Conservation (phyloP, 2,113 vertebrate species). For the Nesoenas mayeri region DNA sequence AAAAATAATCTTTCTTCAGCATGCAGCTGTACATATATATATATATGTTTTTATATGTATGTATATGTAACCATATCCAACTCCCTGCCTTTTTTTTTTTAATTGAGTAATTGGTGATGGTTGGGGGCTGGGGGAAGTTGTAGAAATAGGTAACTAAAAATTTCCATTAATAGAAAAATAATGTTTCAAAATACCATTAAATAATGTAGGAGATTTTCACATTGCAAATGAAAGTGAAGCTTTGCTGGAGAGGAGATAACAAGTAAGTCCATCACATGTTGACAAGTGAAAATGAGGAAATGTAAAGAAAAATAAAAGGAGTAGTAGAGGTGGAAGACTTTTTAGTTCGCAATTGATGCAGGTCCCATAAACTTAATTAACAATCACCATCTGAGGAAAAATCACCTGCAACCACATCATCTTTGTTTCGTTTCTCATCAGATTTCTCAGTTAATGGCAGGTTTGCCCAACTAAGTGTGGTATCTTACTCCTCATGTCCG, state of each 20-base stretch:
- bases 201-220: slow-evolving; percentile 47
- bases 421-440: slow-evolving; percentile 22
- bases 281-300: slow-evolving; percentile 74
- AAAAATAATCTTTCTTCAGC: not conserved
- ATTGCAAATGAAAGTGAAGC: slow-evolving; percentile 50
- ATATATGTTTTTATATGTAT: not conserved
- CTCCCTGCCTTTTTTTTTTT: not conserved
- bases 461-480: not conserved
- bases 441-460: not conserved
- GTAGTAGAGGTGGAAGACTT: slow-evolving; percentile 61
- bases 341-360: slow-evolving; percentile 35
- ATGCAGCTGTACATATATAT: not conserved
- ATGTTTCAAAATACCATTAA: slow-evolving; percentile 35
- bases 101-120: not conserved
- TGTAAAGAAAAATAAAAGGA: slow-evolving; percentile 52
- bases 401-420: not conserved
- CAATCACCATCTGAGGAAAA: slow-evolving; percentile 46
- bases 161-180: slow-evolving; percentile 43
- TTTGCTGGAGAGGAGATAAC: slow-evolving; percentile 36
- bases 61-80: not conserved
- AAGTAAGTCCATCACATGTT: slow-evolving; percentile 59
- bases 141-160: not conserved
- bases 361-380: slow-evolving; percentile 66
- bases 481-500: not conserved
- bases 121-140: not conserved